Evolutionary conservation across 2,888 invertebrate species (phyloP).

Genomic region (Ornithoptera priamus): DNA sequence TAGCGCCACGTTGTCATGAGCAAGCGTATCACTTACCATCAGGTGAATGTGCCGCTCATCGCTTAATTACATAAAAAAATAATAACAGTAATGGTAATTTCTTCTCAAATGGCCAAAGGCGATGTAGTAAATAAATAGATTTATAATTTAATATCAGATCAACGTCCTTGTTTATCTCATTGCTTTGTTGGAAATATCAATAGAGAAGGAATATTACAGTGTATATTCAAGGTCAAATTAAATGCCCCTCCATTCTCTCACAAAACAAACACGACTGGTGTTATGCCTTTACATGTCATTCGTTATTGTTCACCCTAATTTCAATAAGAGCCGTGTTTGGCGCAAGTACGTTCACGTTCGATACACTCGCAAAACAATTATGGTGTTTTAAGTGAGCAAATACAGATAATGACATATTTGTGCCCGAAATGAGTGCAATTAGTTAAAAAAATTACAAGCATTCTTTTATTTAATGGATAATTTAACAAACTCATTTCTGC

Average conservation of each 20-base stretch:
- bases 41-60: too few relatives aligned
- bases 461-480: neutral
- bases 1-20: too few relatives aligned
- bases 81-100: too few relatives aligned
- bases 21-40: too few relatives aligned
- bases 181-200: too few relatives aligned
- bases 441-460: neutral
- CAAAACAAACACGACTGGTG: neutral
- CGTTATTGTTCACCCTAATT: neutral
- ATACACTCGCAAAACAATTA: neutral
- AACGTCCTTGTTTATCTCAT: too few relatives aligned
- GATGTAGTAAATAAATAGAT: too few relatives aligned
- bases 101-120: too few relatives aligned
- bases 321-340: neutral
- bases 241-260: neutral
- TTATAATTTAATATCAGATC: too few relatives aligned
- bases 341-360: neutral
- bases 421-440: neutral
- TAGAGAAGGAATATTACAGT: too few relatives aligned
- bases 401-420: neutral
- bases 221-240: neutral
- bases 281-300: neutral
- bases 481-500: neutral
- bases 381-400: neutral
- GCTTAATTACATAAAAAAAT: too few relatives aligned